Percentiles rank a stretch among this genome's conserved stretches.
These are phyloP conservation scores for Sebastes wilsoni DNA, from an alignment of 2,797 vertebrate species.

Conservation along the genomic window DNA sequence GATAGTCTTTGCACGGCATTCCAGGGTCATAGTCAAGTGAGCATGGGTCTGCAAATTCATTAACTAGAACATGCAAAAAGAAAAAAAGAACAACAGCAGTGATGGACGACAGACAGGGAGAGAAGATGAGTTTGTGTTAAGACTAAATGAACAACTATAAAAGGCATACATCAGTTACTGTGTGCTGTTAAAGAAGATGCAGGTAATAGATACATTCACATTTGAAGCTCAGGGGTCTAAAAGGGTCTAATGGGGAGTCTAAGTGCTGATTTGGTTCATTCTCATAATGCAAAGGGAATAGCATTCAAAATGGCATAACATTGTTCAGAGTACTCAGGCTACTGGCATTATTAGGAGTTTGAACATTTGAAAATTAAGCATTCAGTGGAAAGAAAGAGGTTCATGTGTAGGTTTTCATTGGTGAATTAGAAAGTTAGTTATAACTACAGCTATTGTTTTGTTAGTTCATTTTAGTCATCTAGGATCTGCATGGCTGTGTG, in stretches of 20 bases:
- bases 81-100: conserved; percentile 49
- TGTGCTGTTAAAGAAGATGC: conserved; percentile 36
- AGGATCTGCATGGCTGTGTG: not conserved
- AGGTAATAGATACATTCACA: not conserved
- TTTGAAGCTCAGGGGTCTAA: not conserved
- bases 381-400: conserved; percentile 25
- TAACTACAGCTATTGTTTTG: conserved; percentile 19
- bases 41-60: conserved; percentile 86
- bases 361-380: not conserved
- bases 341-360: not conserved
- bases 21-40: conserved; percentile 88
- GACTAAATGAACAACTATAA: conserved; percentile 20
- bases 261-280: conserved; percentile 2
- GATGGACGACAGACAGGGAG: conserved; percentile 60
- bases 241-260: not conserved
- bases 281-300: conserved; percentile 18
- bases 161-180: conserved; percentile 3
- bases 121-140: conserved; percentile 45
- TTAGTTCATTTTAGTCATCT: conserved; percentile 56
- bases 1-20: conserved; percentile 88
- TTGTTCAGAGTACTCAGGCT: not conserved
- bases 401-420: conserved; percentile 1
- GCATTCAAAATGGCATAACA: conserved; percentile 41
- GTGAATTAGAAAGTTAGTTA: conserved; percentile 34
- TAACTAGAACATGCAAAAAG: conserved; percentile 79